Evolutionary conservation across 2,888 invertebrate species (phyloP).

Genomic region (Brachycybe producta): DNA sequence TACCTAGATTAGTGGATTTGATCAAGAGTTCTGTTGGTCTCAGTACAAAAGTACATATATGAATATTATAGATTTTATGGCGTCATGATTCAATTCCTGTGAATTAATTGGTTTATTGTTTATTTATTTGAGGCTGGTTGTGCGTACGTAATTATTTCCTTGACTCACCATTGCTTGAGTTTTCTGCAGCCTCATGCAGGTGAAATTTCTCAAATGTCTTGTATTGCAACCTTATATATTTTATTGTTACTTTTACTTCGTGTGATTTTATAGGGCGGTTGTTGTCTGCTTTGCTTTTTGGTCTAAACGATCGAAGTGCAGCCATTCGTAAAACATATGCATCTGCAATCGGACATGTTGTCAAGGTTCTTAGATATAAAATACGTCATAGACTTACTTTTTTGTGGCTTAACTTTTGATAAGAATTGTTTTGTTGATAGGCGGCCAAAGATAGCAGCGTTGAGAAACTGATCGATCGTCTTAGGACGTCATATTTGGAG

Average conservation of each 20-base stretch:
- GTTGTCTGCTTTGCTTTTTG: conserved; percentile 52
- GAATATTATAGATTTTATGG: not conserved
- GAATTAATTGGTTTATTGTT: not conserved
- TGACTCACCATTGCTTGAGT: conserved; percentile 33
- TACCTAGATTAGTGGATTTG: conserved; percentile 58
- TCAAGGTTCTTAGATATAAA: conserved; percentile 35
- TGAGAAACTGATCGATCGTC: conserved; percentile 48
- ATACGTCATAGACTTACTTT: not conserved
- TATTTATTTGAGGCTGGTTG: conserved; percentile 30
- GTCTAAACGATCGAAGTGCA: conserved; percentile 68
- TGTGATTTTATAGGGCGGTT: conserved; percentile 41
- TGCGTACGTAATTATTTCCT: conserved; percentile 33
- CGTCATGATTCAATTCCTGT: not conserved
- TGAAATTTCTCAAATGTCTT: conserved; percentile 16
- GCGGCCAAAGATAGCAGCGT: conserved; percentile 62
- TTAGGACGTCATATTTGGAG: conserved; percentile 52
- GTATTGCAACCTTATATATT: not conserved
- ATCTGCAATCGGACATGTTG: conserved; percentile 67
- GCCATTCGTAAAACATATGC: conserved; percentile 74
- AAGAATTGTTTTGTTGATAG: conserved; percentile 31
- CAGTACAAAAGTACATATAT: conserved; percentile 51
- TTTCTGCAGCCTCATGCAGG: conserved; percentile 47
- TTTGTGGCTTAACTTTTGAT: not conserved
- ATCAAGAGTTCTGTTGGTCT: conserved; percentile 65
- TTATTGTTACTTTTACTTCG: not conserved